These are phyloP conservation scores for Anas platyrhynchos DNA, from an alignment of 2,113 vertebrate species.

Conservation along the genomic window DNA sequence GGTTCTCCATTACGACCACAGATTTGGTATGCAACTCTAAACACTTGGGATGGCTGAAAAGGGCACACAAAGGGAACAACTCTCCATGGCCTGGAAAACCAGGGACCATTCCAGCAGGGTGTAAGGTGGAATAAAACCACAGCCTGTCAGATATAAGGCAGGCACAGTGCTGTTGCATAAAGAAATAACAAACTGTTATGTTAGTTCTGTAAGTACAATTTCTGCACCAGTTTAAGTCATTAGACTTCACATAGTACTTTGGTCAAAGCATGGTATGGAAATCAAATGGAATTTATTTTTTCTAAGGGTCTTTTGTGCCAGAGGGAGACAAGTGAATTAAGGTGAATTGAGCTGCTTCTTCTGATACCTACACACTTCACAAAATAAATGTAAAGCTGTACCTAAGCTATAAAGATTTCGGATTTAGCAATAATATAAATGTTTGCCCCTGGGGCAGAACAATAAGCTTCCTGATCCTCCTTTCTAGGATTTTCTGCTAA, in stretches of 20 bases:
- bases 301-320: neutral
- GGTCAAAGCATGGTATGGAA: neutral
- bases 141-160: neutral
- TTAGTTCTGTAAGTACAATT: neutral
- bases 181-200: neutral
- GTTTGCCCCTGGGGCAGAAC: neutral
- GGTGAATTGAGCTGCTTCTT: neutral
- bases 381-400: neutral
- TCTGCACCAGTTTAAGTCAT: neutral
- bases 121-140: neutral
- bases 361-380: neutral
- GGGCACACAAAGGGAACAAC: neutral
- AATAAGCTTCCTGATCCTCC: neutral
- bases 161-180: neutral
- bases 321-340: neutral
- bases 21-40: neutral
- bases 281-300: neutral
- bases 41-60: neutral
- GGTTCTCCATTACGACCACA: neutral
- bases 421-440: neutral
- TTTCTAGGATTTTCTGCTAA: neutral
- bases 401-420: neutral
- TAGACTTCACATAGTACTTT: neutral
- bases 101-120: neutral
- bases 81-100: neutral